Percentiles rank a stretch among this genome's conserved stretches.
Conservation (phyloP, 2,888 invertebrate genomes). For the Craniophora ligustri region DNA sequence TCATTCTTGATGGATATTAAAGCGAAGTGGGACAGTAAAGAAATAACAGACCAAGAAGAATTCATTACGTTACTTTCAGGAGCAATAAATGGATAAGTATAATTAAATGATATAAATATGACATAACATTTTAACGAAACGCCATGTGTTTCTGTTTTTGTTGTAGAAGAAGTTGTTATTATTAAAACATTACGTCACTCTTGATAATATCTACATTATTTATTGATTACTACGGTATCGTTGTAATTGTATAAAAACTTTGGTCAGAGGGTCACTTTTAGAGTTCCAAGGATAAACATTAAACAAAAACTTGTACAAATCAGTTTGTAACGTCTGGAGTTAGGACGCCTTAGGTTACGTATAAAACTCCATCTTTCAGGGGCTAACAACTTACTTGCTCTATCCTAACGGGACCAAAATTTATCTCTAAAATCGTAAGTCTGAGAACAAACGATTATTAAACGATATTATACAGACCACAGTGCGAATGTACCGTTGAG, state of each 20-base stretch:
- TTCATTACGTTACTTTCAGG: slow-evolving; percentile 20
- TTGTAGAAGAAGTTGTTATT: not conserved
- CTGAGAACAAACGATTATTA: slow-evolving; percentile 24
- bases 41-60: slow-evolving; percentile 51
- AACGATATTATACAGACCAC: slow-evolving; percentile 32
- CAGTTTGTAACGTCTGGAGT: too few relatives aligned
- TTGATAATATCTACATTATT: not conserved
- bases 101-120: slow-evolving; percentile 26
- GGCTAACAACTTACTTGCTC: not conserved
- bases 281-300: too few relatives aligned
- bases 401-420: slow-evolving; percentile 38
- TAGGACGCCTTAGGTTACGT: not conserved
- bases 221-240: not conserved
- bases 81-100: slow-evolving; percentile 33
- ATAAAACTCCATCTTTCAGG: not conserved
- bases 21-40: slow-evolving; percentile 58
- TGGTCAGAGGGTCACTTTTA: too few relatives aligned
- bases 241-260: not conserved
- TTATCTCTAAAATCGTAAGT: slow-evolving; percentile 2
- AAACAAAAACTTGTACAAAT: too few relatives aligned
- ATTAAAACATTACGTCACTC: not conserved
- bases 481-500: slow-evolving; percentile 57
- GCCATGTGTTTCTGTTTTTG: not conserved
- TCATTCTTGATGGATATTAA: slow-evolving; percentile 52
- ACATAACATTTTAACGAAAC: not conserved